Base-by-base conservation (phyloP, 2,797 vertebrate species). In the Anomalospiza imberbis region DNA sequence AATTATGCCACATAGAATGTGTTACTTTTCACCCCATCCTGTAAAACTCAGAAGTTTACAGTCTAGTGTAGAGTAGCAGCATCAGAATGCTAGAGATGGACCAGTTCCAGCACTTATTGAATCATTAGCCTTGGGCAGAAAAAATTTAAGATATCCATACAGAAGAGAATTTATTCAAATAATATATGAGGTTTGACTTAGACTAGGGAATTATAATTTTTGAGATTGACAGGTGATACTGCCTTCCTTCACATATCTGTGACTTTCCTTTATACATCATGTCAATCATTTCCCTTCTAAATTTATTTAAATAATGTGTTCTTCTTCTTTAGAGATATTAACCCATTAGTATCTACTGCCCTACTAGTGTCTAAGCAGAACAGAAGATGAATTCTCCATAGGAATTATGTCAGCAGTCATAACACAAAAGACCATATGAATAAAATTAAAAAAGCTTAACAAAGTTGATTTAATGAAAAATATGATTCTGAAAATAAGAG, bases 181-280 rank as follows among this genome's bases (percentile, higher is more conserved):
- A 86, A 72, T 86, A 54, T n/a, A 62, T 81, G 73, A 90, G 26
- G 9, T 67, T 93, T 91, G 51, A 81, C 48, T 90, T 57, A 90
- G 61, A 88, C 45, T 73, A 61, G 29, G 67, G 32, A 94, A 81
- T 94, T 94, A 48, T 55, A 81, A 84, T 88, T 86, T 60, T 91
- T 44, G 79, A 88, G 80, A 95, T 58, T 94, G 91, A 86, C 94
- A 91, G 77, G 90, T 94, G 93, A 94, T 96, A 94, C 45, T 71
- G 77, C 74, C 50, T 94, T 91, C 32, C 38, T 92, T 96, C 88
- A 91, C 83, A 92, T 90, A 63, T 79, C 63, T 71, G 21, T 94
- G 95, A 91, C 86, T 94, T 94, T 84, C 36, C 16, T 83, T 90
- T 88, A 68, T 93, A 63, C 31, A 87, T 79, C n/a, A 42, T 60